These are phyloP conservation scores for Neodiprion fabricii DNA, from an alignment of 1,140 invertebrate species.

Conservation along the genomic window DNA sequence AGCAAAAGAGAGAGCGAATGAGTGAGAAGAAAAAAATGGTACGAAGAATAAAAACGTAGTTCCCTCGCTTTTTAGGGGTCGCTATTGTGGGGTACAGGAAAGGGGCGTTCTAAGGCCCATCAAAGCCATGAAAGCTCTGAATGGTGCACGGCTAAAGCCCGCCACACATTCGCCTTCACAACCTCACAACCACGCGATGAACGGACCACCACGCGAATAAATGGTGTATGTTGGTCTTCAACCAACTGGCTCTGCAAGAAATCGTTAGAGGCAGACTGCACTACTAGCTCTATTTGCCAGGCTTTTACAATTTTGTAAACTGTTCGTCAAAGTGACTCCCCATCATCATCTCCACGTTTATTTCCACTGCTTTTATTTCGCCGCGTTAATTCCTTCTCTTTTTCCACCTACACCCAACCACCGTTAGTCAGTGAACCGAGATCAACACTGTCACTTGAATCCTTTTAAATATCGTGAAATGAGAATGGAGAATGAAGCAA, in stretches of 20 bases:
- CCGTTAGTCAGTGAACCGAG: neutral
- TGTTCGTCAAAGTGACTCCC: neutral
- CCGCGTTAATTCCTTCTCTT: neutral
- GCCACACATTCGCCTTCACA: neutral
- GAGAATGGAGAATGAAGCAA: too few relatives aligned
- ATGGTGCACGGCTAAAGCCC: conserved; percentile 35
- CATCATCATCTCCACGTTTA: neutral
- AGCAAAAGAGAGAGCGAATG: neutral
- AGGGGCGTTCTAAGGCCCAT: conserved; percentile 53
- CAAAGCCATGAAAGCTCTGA: conserved; percentile 51
- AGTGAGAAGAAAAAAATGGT: neutral
- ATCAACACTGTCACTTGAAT: neutral
- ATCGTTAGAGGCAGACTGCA: neutral
- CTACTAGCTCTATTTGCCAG: conserved; percentile 2
- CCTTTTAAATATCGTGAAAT: too few relatives aligned
- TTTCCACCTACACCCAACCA: neutral
- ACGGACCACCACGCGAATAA: neutral
- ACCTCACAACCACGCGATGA: neutral
- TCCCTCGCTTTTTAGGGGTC: neutral
- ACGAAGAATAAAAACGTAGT: neutral
- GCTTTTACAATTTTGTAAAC: conserved; percentile 6
- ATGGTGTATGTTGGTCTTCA: neutral
- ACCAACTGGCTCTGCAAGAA: neutral
- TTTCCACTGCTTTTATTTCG: neutral
- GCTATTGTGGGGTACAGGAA: conserved; percentile 41